Conservation (phyloP, 2,113 vertebrate species). For the Festucalex cinctus region DNA sequence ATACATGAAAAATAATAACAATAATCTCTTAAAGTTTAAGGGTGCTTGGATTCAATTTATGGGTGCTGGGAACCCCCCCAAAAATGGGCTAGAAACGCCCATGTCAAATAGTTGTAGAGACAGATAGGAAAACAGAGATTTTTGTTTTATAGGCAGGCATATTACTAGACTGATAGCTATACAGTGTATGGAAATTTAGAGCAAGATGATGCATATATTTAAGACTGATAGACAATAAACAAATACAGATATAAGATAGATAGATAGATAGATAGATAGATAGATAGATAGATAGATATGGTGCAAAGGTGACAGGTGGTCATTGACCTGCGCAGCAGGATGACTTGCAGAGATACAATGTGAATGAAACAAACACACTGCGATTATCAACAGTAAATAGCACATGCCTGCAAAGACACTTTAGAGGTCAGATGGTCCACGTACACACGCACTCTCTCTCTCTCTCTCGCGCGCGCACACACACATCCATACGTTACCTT, state of each 20-base stretch:
- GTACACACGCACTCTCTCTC: neutral
- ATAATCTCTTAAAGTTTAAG: no score
- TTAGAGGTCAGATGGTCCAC: constrained; percentile 33
- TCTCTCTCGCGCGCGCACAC: neutral
- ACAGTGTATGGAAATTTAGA: no score
- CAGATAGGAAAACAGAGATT: no score
- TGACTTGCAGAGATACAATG: neutral
- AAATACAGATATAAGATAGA: neutral
- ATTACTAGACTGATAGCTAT: neutral
- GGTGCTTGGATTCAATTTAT: no score
- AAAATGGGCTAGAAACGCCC: no score
- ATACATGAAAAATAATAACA: no score
- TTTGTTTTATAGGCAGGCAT: no score
- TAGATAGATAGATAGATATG: neutral
- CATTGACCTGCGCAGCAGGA: neutral
- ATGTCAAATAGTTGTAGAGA: no score
- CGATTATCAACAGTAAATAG: neutral
- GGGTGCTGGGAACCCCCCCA: no score
- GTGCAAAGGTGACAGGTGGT: neutral
- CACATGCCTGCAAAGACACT: neutral
- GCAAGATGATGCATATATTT: neutral
- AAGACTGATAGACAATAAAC: neutral
- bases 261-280: neutral
- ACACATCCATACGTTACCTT: constrained; percentile 55
- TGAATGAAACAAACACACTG: neutral